Percentiles rank a stretch among this genome's conserved stretches.
phyloP scores from a whole-genome alignment of 2,888 invertebrate genomes.

The Exocentrus adspersus region DNA sequence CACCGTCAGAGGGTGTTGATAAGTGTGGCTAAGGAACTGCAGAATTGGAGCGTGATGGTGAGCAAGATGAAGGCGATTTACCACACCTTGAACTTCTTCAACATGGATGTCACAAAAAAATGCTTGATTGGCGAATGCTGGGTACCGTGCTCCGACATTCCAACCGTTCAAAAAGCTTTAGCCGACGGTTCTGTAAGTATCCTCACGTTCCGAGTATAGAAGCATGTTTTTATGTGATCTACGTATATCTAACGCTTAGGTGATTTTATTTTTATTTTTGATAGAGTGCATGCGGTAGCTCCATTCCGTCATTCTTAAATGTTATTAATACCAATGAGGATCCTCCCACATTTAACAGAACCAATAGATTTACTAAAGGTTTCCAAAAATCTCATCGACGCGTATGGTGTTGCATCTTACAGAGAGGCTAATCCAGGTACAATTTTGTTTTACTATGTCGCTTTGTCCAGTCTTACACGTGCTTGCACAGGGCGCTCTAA shows the following conservation, averaged over 20 bases:
- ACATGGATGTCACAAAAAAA: slow-evolving; percentile 77
- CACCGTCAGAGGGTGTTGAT: slow-evolving; percentile 86
- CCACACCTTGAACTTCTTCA: slow-evolving; percentile 79
- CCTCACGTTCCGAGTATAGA: background rate
- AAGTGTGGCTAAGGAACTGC: slow-evolving; percentile 86
- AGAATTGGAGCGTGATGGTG: slow-evolving; percentile 87
- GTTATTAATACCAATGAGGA: slow-evolving; percentile 71
- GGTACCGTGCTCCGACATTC: slow-evolving; percentile 79
- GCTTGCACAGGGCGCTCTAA: background rate
- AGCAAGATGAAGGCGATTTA: slow-evolving; percentile 83
- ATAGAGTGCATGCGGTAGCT: slow-evolving; percentile 70
- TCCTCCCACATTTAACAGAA: slow-evolving; percentile 78
- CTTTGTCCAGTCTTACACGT: background rate
- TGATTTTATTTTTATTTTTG: slow-evolving; percentile 35
- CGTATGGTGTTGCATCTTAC: slow-evolving; percentile 81
- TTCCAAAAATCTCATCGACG: slow-evolving; percentile 81
- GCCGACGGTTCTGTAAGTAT: slow-evolving; percentile 80
- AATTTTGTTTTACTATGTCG: slow-evolving; percentile 10
- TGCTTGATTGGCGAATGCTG: slow-evolving; percentile 78
- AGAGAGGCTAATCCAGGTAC: slow-evolving; percentile 76
- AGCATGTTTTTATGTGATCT: slow-evolving; percentile 24
- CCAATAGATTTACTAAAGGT: slow-evolving; percentile 79
- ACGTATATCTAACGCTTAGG: slow-evolving; percentile 13
- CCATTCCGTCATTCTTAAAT: slow-evolving; percentile 79
- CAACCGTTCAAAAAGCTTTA: slow-evolving; percentile 79